Conservation (phyloP, 1,140 invertebrate species). For the Aphaenogaster ashmeadi region DNA sequence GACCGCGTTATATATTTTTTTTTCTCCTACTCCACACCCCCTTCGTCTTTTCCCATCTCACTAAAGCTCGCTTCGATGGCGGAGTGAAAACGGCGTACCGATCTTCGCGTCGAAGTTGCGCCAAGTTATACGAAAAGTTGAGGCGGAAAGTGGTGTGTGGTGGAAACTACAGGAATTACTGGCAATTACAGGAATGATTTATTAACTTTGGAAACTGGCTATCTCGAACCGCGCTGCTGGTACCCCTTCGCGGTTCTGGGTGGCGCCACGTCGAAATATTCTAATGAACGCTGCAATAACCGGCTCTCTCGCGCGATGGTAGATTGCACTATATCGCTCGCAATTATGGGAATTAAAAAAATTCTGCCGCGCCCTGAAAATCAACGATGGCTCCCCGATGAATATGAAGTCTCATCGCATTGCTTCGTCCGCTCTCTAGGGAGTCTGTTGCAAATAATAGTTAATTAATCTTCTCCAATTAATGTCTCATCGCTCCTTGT, state of each 20-base stretch:
- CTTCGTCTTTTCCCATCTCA: slow-evolving; percentile 58
- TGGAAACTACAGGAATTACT: slow-evolving; percentile 72
- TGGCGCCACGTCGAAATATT: slow-evolving; percentile 66
- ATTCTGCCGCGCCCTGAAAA: slow-evolving; percentile 40
- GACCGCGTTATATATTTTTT: slow-evolving; percentile 55
- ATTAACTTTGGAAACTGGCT: slow-evolving; percentile 73
- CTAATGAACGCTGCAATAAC: slow-evolving; percentile 68
- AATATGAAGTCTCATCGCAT: slow-evolving; percentile 35
- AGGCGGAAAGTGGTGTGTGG: slow-evolving; percentile 55
- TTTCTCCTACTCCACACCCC: neutral
- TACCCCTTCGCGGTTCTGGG: slow-evolving; percentile 15
- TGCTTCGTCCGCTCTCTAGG: neutral
- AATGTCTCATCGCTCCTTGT: neutral
- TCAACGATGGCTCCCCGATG: slow-evolving; percentile 43
- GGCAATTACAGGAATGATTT: slow-evolving; percentile 74
- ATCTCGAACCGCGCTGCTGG: slow-evolving; percentile 44
- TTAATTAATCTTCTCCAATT: slow-evolving; percentile 63
- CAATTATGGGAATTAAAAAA: slow-evolving; percentile 62
- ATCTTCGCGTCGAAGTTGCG: slow-evolving; percentile 69
- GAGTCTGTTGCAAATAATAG: slow-evolving; percentile 9
- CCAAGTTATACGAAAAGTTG: slow-evolving; percentile 75
- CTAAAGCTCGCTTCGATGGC: slow-evolving; percentile 43
- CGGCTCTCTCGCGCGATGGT: slow-evolving; percentile 23
- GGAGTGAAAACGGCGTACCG: slow-evolving; percentile 59
- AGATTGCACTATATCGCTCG: slow-evolving; percentile 35